These are phyloP conservation scores for Peromyscus californicus DNA, from an alignment of 2,113 vertebrate species.

Conservation along the genomic window DNA sequence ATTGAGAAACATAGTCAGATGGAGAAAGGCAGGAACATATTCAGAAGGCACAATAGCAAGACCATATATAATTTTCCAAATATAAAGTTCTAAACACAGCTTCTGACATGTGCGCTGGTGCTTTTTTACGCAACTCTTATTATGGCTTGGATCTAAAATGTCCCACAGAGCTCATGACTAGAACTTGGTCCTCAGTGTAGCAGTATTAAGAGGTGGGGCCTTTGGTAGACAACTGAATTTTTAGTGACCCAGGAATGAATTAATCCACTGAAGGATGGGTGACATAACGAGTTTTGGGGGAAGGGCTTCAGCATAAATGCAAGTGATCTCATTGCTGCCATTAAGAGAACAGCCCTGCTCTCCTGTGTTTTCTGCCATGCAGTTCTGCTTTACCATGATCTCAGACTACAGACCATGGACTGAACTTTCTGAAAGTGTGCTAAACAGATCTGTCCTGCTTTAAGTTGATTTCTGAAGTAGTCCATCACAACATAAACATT, in stretches of 20 bases:
- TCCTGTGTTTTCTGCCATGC: background rate
- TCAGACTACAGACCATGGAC: background rate
- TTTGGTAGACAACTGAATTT: background rate
- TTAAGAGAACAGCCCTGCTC: background rate
- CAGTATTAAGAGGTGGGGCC: background rate
- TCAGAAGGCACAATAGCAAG: background rate
- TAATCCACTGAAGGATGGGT: background rate
- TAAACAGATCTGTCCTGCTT: background rate
- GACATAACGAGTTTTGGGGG: background rate
- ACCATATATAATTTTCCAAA: background rate
- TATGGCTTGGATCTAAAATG: background rate
- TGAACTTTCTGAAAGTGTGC: background rate
- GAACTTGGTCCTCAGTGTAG: no score
- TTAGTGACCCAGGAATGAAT: background rate
- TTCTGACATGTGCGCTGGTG: background rate
- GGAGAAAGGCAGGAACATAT: background rate
- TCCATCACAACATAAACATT: background rate
- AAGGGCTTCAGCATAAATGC: background rate
- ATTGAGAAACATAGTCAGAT: background rate
- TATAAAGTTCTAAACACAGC: conserved; percentile 9
- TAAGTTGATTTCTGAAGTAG: background rate
- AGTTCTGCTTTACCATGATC: background rate
- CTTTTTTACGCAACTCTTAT: background rate
- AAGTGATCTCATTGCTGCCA: background rate
- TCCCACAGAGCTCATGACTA: background rate